Conservation (phyloP, 2,888 invertebrate species). For the Epinotia demarniana region DNA sequence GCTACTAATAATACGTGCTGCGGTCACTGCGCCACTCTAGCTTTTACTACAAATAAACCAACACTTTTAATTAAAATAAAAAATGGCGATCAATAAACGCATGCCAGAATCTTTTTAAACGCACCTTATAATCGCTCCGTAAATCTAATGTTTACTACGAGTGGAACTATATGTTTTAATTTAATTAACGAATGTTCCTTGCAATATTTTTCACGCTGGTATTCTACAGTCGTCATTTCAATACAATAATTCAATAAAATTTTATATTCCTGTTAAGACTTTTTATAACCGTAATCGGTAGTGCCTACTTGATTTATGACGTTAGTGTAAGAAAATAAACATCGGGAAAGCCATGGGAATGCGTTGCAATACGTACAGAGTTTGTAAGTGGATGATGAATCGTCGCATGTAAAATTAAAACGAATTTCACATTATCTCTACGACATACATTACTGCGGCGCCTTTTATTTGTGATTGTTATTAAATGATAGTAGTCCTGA, state of each 20-base stretch:
- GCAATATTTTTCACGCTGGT: constrained; percentile 7
- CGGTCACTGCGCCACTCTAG: constrained; percentile 31
- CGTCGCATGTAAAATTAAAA: constrained; percentile 29
- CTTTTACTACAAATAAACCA: constrained; percentile 38
- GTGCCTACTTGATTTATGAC: constrained; percentile 37
- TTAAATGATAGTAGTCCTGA: constrained; percentile 76
- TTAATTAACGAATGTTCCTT: constrained; percentile 17
- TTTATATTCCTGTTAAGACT: constrained; percentile 23
- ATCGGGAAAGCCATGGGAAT: constrained; percentile 13
- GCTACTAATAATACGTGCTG: constrained; percentile 64
- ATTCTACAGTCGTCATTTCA: constrained; percentile 10
- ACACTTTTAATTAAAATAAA: constrained; percentile 31
- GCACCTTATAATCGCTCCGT: not conserved
- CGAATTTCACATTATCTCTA: constrained; percentile 42
- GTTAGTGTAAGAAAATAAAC: constrained; percentile 25
- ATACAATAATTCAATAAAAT: constrained; percentile 38
- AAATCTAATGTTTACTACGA: constrained; percentile 1
- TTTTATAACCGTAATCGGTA: constrained; percentile 41
- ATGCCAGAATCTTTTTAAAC: not conserved
- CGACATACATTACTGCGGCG: constrained; percentile 55
- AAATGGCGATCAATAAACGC: constrained; percentile 7
- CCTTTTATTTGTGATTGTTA: constrained; percentile 77
- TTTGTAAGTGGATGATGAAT: constrained; percentile 37
- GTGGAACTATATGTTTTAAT: constrained; percentile 8
- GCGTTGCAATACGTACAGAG: constrained; percentile 25